These are phyloP conservation scores for Cercocebus atys DNA, from an alignment of 2,113 vertebrate species.

Conservation along the genomic window DNA sequence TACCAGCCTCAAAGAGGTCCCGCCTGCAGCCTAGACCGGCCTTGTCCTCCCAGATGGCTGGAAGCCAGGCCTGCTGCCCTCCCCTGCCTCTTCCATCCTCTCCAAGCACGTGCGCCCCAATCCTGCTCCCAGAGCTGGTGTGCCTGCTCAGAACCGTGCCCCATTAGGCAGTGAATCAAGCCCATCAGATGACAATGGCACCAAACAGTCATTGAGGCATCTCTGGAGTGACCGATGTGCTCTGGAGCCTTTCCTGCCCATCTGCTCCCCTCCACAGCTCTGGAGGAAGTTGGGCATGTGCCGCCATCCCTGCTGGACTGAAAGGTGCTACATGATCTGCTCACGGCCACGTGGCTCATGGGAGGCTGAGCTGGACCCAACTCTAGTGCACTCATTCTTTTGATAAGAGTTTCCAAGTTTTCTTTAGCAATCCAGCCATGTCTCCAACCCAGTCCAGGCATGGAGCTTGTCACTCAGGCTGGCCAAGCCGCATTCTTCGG, in stretches of 20 bases:
- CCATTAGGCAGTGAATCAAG: neutral
- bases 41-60: neutral
- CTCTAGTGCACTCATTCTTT: no score
- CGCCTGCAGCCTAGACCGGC: neutral
- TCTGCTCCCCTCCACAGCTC: neutral
- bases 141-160: neutral
- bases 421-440: neutral
- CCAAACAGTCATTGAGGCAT: neutral
- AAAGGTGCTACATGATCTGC: neutral
- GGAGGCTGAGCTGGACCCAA: neutral
- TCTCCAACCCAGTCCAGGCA: neutral
- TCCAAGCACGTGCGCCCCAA: accelerated
- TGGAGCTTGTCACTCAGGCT: neutral
- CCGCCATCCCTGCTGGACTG: neutral
- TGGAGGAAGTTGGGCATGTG: neutral
- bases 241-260: neutral
- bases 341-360: accelerated
- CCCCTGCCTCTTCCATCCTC: neutral
- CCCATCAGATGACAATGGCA: neutral
- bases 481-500: neutral
- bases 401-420: neutral
- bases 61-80: neutral
- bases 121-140: neutral
- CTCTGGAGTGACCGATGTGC: neutral
- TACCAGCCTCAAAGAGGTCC: neutral